Percentiles rank a stretch among this genome's conserved stretches.
Conservation (phyloP, 2,113 vertebrate species). For the Rostratula benghalensis region DNA sequence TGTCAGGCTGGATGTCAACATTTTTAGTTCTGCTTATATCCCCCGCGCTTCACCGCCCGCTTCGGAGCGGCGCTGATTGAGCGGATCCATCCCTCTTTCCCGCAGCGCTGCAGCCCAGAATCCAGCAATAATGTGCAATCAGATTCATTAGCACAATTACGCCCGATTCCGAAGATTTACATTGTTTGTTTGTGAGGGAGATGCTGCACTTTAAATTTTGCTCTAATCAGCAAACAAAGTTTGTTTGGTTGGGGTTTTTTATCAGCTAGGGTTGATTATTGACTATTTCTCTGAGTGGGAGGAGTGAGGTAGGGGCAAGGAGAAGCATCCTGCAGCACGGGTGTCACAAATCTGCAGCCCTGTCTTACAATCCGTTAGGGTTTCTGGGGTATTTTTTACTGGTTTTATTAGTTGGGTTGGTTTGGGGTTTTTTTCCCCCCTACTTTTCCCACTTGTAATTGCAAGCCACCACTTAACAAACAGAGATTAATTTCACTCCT, state of each 20-base stretch:
- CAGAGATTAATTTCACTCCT: neutral
- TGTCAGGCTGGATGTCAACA: neutral
- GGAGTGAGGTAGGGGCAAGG: neutral
- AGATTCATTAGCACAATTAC: neutral
- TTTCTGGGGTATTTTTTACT: neutral
- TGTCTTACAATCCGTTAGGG: neutral
- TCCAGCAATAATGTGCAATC: neutral
- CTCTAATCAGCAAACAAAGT: neutral
- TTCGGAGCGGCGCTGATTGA: neutral
- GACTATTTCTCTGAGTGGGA: neutral
- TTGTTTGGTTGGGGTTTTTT: neutral
- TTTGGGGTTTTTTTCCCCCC: too few relatives aligned
- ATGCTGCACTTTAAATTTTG: neutral
- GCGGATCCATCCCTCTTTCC: neutral
- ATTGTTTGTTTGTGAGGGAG: neutral
- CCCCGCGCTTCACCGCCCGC: rapidly evolving
- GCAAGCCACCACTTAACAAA: neutral
- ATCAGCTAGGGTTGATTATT: neutral
- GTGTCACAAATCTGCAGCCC: neutral
- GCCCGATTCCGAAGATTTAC: neutral
- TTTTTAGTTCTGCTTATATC: neutral
- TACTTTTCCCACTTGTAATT: neutral
- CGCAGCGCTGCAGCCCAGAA: neutral
- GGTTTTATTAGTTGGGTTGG: neutral
- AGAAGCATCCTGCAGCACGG: neutral